These are phyloP conservation scores for Scaptomyza cyrtandrae DNA, from an alignment of 2,888 invertebrate genomes.

Conservation along the genomic window DNA sequence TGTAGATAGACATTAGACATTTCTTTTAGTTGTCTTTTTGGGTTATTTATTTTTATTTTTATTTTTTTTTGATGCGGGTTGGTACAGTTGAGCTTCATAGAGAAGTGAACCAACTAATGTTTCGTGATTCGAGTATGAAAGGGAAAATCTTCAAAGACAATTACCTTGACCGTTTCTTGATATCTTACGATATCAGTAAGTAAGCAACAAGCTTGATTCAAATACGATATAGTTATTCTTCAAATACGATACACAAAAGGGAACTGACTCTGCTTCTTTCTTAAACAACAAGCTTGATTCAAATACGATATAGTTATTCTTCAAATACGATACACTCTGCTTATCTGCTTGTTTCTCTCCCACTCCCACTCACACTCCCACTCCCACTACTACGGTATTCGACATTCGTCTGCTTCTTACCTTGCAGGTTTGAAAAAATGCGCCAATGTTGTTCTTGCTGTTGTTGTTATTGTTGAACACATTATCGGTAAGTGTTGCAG, in stretches of 20 bases:
- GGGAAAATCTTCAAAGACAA: background rate
- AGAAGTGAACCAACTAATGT: too few relatives aligned
- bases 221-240: slow-evolving; percentile 1
- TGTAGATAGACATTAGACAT: too few relatives aligned
- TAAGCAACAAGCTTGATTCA: background rate
- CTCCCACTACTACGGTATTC: background rate
- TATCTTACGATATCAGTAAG: background rate
- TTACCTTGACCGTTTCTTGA: background rate
- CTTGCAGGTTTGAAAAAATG: slow-evolving; percentile 85
- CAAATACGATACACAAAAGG: background rate
- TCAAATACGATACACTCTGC: background rate
- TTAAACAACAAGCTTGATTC: too few relatives aligned
- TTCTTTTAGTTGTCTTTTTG: background rate
- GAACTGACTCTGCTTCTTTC: slow-evolving; percentile 1
- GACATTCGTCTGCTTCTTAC: slow-evolving; percentile 70
- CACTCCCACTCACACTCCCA: background rate
- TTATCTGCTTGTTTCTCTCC: background rate
- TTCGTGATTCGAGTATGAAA: background rate
- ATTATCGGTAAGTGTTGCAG: slow-evolving; percentile 47
- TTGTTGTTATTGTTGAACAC: slow-evolving; percentile 33
- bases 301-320: background rate
- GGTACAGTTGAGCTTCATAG: slow-evolving; percentile 30
- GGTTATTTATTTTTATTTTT: background rate
- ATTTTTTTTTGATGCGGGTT: background rate
- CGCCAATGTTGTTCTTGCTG: slow-evolving; percentile 77